These are phyloP conservation scores for Dasyornis broadbenti DNA, from an alignment of 2,113 vertebrate species.

Conservation along the genomic window DNA sequence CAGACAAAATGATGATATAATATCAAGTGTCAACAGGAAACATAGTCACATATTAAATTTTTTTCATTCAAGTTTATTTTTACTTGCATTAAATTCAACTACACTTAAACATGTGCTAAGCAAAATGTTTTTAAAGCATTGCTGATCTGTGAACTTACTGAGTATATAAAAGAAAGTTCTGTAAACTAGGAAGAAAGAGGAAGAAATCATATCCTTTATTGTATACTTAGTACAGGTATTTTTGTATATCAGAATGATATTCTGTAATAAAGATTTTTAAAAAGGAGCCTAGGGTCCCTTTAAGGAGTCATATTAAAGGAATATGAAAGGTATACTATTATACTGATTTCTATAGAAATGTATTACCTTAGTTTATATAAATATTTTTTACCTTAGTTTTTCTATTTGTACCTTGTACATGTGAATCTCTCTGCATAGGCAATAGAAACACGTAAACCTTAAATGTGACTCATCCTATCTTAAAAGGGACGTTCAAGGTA, in stretches of 20 bases:
- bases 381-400: not conserved
- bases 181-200: not conserved
- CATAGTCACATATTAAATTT: not conserved
- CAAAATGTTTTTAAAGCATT: not conserved
- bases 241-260: not conserved
- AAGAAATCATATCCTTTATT: not conserved
- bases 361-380: not conserved
- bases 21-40: not conserved
- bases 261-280: not conserved
- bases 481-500: not conserved
- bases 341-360: not conserved
- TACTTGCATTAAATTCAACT: not conserved
- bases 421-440: not conserved
- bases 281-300: rapidly evolving
- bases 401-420: not conserved
- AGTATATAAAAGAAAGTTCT: not conserved
- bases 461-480: not conserved
- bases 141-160: not conserved
- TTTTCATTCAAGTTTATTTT: not conserved
- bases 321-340: not conserved
- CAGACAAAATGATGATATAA: not conserved
- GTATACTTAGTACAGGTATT: not conserved
- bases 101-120: not conserved
- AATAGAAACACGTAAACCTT: not conserved
- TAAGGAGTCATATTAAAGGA: not conserved